A percentile compares a stretch with the other conserved stretches of the same genome.
Evolutionary conservation across 2,797 vertebrate genomes (phyloP).

Genomic region (Odontamblyopus rebecca): DNA sequence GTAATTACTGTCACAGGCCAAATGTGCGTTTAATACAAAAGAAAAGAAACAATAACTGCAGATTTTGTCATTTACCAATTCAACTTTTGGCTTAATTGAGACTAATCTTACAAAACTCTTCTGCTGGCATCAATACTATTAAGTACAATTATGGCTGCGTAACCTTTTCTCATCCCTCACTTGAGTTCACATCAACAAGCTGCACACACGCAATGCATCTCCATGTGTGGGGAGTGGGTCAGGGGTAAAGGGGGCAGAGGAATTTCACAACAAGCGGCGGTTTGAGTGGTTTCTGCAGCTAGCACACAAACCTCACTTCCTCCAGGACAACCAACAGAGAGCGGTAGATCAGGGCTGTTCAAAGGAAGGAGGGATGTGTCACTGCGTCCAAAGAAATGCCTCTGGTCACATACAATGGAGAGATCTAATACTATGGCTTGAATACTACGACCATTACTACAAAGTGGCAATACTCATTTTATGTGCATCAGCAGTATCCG

Average conservation of each 20-base stretch:
- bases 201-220: slow-evolving; percentile 23
- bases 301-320: slow-evolving; percentile 55
- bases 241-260: slow-evolving; percentile 46
- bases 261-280: slow-evolving; percentile 66
- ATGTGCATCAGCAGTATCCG: neutral
- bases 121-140: neutral
- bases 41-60: too few relatives aligned
- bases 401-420: neutral
- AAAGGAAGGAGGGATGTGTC: slow-evolving; percentile 15
- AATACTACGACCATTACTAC: neutral
- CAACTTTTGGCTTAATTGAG: too few relatives aligned
- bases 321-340: slow-evolving; percentile 46
- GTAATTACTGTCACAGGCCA: too few relatives aligned
- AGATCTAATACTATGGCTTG: neutral
- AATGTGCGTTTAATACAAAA: too few relatives aligned
- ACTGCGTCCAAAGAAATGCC: slow-evolving; percentile 22
- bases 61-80: too few relatives aligned
- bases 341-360: slow-evolving; percentile 30
- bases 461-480: neutral
- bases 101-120: too few relatives aligned
- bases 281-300: slow-evolving; percentile 58
- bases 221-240: slow-evolving; percentile 46
- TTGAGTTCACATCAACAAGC: slow-evolving; percentile 11
- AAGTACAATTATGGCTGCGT: neutral
- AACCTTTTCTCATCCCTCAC: neutral